Percentiles rank a stretch among this genome's conserved stretches.
Conservation (phyloP, 2,888 invertebrate species). For the Chorisops tibialis region DNA sequence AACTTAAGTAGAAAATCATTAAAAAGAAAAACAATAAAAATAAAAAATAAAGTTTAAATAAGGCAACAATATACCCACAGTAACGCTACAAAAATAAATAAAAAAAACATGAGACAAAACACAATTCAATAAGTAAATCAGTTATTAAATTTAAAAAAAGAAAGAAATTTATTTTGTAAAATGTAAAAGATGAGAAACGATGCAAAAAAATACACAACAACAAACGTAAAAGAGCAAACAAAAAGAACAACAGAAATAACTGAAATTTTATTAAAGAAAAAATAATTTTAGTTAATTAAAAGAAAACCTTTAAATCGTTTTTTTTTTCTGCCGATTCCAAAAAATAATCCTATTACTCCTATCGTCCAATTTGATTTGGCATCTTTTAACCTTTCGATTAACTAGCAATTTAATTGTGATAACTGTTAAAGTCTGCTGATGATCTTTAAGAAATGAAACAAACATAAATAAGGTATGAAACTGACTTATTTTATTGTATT, state of each 20-base stretch:
- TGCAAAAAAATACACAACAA: not conserved
- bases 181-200: not conserved
- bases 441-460: no score
- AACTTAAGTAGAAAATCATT: not conserved
- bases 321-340: not conserved
- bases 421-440: no score
- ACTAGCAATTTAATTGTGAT: no score
- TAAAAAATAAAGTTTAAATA: not conserved
- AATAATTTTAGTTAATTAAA: not conserved
- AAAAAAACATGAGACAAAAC: not conserved
- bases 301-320: not conserved
- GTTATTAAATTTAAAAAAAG: not conserved
- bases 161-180: constrained; percentile 5
- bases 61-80: not conserved
- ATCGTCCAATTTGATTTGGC: no score
- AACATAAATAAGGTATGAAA: no score
- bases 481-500: no score
- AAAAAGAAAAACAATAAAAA: not conserved
- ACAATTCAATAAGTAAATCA: not conserved
- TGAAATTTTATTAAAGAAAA: not conserved
- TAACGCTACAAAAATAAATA: not conserved
- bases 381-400: no score
- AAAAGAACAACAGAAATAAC: not conserved
- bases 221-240: not conserved
- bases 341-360: not conserved